These are phyloP conservation scores for Motacilla tschutschensis DNA, from an alignment of 2,113 vertebrate genomes.

Conservation along the genomic window DNA sequence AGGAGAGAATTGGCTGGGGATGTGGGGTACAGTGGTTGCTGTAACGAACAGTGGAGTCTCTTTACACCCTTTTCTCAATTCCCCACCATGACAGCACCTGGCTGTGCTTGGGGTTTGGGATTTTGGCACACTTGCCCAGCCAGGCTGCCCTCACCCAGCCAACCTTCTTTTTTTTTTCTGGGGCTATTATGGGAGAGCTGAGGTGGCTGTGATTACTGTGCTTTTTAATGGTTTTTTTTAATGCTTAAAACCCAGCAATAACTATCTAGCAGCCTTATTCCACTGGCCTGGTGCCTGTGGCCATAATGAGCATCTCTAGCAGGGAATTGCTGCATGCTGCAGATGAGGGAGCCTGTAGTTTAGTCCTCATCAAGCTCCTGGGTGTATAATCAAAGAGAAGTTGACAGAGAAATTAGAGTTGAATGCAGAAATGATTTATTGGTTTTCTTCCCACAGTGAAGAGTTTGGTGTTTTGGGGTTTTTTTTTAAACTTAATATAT, in stretches of 20 bases:
- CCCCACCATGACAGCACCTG: neutral
- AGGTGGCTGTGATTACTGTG: neutral
- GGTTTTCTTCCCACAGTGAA: neutral
- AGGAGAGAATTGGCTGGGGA: neutral
- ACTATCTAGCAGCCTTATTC: neutral
- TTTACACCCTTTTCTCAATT: neutral
- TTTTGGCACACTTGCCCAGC: neutral
- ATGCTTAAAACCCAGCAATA: neutral
- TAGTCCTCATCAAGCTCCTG: neutral
- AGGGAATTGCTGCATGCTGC: neutral
- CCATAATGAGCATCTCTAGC: slow-evolving; percentile 4
- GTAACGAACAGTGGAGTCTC: neutral
- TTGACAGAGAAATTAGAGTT: slow-evolving; percentile 15
- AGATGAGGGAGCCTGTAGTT: neutral
- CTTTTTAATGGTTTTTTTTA: neutral
- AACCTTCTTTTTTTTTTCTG: neutral
- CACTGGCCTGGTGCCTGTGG: neutral
- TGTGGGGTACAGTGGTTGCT: neutral
- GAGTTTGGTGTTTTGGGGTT: neutral
- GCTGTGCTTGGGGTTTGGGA: neutral
- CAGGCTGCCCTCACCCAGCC: neutral
- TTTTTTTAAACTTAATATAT: neutral
- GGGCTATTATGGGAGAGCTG: neutral
- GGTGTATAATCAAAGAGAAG: slow-evolving; percentile 11
- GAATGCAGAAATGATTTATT: slow-evolving; percentile 26